Conservation (phyloP, 1,140 invertebrate species). For the Cotesia vestalis region DNA sequence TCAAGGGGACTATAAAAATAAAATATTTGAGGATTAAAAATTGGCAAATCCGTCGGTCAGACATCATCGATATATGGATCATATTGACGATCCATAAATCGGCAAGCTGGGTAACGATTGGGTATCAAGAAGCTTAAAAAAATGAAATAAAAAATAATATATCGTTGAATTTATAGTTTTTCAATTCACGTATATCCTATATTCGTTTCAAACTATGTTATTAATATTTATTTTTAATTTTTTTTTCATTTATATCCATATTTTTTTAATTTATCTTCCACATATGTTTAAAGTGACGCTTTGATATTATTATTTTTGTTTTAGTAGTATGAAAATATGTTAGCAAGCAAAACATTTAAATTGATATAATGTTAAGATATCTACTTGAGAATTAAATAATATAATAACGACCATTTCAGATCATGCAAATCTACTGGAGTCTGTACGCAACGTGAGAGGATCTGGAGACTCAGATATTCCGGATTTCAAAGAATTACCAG, state of each 20-base stretch:
- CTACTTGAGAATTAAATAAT: constrained; percentile 1
- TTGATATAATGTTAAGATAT: not conserved
- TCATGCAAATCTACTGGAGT: constrained; percentile 54
- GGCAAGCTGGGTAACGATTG: constrained; percentile 2
- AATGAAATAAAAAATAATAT: constrained; percentile 29
- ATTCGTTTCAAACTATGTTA: not conserved
- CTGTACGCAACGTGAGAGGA: constrained; percentile 49
- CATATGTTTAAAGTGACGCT: not conserved
- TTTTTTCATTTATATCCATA: not conserved
- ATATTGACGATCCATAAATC: constrained; percentile 35
- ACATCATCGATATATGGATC: constrained; percentile 62
- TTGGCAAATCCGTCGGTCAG: constrained; percentile 65
- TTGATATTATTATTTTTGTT: too few relatives aligned
- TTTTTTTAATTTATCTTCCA: too few relatives aligned
- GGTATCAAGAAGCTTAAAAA: constrained; percentile 29
- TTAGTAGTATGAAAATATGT: too few relatives aligned
- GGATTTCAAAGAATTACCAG: constrained; percentile 47
- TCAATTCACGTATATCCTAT: not conserved
- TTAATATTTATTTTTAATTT: constrained; percentile 25
- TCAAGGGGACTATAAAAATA: constrained; percentile 32
- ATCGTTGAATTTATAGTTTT: constrained; percentile 25
- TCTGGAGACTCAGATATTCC: constrained; percentile 47
- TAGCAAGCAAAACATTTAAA: too few relatives aligned
- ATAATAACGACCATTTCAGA: constrained; percentile 47
- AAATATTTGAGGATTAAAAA: constrained; percentile 57